Percentiles rank a stretch among this genome's conserved stretches.
These are phyloP conservation scores for Brachyistius frenatus DNA, from an alignment of 2,113 vertebrate species.

Conservation along the genomic window DNA sequence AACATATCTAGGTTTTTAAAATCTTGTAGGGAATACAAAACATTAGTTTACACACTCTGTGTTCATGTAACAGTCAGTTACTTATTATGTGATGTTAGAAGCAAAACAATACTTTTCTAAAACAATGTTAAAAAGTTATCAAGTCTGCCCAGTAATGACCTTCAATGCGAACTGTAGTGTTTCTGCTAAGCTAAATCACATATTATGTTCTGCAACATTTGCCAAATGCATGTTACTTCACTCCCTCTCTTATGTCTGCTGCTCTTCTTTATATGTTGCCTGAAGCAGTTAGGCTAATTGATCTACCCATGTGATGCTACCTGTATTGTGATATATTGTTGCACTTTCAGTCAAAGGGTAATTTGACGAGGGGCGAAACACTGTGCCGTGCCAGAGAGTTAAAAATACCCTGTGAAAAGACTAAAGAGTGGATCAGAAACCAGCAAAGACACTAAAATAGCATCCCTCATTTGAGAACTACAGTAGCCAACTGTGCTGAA, in stretches of 20 bases:
- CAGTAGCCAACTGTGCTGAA: conserved; percentile 9
- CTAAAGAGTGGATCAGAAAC: not conserved
- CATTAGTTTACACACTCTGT: too few relatives aligned
- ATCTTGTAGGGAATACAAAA: too few relatives aligned
- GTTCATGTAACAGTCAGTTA: too few relatives aligned
- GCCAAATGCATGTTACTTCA: conserved; percentile 3
- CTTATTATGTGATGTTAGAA: not conserved
- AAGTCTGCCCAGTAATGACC: not conserved
- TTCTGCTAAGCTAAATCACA: not conserved
- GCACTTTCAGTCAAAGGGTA: conserved; percentile 7
- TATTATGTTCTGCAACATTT: conserved; percentile 11
- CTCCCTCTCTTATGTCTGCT: not conserved
- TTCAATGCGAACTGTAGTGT: not conserved
- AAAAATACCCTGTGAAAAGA: conserved; percentile 16
- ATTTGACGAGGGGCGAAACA: conserved; percentile 19
- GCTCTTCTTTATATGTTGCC: not conserved
- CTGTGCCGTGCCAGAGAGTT: not conserved
- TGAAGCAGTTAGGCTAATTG: not conserved
- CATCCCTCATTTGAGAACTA: not conserved
- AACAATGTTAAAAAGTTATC: not conserved
- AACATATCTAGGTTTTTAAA: too few relatives aligned
- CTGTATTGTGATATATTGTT: conserved; percentile 20
- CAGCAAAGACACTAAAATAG: not conserved
- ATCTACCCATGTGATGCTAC: not conserved
- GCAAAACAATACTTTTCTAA: not conserved